Conservation (phyloP, 2,113 vertebrate species). For the Nipponia nippon region DNA sequence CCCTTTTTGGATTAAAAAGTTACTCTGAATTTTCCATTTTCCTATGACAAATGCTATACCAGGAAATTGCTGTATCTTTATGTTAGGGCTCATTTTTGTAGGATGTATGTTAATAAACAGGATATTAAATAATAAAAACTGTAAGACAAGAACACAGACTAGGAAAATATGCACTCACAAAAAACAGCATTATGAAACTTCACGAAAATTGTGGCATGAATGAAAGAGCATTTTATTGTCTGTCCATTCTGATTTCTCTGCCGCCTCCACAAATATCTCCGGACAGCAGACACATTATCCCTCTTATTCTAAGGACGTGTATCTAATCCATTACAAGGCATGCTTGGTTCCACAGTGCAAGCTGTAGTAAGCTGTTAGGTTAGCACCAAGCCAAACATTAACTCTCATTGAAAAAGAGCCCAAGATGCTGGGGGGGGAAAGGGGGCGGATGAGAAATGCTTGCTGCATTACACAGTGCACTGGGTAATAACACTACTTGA, state of each 20-base stretch:
- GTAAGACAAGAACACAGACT: not conserved
- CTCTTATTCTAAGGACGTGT: not conserved
- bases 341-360: not conserved
- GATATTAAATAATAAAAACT: not conserved
- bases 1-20: not conserved
- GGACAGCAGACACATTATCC: not conserved
- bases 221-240: not conserved
- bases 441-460: not conserved
- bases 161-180: not conserved
- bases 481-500: not conserved
- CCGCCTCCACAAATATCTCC: not conserved
- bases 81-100: not conserved
- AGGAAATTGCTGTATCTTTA: not conserved
- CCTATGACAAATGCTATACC: not conserved
- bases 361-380: conserved; percentile 10
- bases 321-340: conserved; percentile 6
- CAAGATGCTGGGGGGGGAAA: not conserved
- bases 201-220: not conserved
- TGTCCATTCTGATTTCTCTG: not conserved
- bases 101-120: not conserved
- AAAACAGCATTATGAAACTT: not conserved
- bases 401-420: not conserved
- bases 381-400: conserved; percentile 3
- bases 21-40: not conserved
- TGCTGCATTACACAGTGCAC: not conserved